Conservation (phyloP, 2,113 vertebrate species). For the Tricholaema leucomelas region DNA sequence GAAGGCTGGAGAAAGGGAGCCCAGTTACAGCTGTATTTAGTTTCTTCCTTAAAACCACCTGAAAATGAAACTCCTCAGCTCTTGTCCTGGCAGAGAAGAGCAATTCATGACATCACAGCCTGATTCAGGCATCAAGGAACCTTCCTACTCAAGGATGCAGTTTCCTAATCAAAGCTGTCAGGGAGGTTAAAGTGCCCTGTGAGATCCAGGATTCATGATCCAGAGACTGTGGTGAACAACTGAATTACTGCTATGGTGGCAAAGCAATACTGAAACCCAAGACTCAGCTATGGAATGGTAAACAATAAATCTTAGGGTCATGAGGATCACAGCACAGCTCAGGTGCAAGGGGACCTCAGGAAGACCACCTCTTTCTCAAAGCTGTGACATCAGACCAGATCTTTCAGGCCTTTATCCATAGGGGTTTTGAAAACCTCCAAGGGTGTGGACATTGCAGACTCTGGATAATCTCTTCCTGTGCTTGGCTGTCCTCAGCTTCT, state of each 20-base stretch:
- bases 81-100: background rate
- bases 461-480: background rate
- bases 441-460: rapidly evolving
- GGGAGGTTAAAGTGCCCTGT: background rate
- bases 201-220: background rate
- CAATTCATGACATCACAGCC: background rate
- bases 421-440: background rate
- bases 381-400: background rate
- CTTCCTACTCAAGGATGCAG: background rate
- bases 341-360: background rate
- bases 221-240: background rate
- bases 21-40: background rate
- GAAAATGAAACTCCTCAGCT: background rate
- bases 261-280: background rate
- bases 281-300: background rate
- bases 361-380: background rate
- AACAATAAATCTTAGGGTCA: background rate
- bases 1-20: background rate
- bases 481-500: background rate
- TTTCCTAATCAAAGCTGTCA: background rate
- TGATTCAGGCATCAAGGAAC: background rate
- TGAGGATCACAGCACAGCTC: background rate
- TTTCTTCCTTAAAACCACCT: background rate
- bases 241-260: background rate
- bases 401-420: background rate